Conservation (phyloP, 2,113 vertebrate species). For the Motacilla alba region DNA sequence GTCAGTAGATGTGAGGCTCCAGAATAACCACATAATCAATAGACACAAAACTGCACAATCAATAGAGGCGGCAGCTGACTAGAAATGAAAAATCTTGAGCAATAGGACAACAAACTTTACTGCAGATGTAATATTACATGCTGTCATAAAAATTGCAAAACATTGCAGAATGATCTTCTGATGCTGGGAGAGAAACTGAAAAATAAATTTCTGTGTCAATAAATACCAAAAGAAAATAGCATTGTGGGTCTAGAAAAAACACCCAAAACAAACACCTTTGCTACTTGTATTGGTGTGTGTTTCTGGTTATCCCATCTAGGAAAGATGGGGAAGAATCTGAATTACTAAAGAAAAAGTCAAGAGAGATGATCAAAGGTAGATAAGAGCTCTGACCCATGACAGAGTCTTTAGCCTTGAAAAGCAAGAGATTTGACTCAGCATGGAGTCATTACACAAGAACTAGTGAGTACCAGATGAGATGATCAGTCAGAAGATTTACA, state of each 20-base stretch:
- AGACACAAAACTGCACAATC: background rate
- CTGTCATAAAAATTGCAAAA: background rate
- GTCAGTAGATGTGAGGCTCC: background rate
- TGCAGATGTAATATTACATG: background rate
- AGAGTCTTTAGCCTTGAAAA: background rate
- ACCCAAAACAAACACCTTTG: background rate
- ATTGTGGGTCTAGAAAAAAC: background rate
- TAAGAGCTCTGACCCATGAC: background rate
- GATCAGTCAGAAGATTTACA: slow-evolving; percentile 14
- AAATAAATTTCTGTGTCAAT: background rate
- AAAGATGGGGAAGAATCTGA: background rate
- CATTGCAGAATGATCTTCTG: background rate
- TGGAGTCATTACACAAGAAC: background rate
- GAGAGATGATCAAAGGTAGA: background rate
- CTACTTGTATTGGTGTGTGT: background rate
- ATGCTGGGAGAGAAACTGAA: background rate
- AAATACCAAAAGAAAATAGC: background rate
- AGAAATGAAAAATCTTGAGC: background rate
- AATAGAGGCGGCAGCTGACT: background rate
- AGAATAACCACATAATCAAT: background rate
- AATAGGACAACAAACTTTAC: background rate
- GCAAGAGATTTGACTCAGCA: background rate
- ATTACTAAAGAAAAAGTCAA: background rate
- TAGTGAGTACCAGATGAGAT: background rate
- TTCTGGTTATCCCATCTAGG: background rate